phyloP scores from a whole-genome alignment of 2,797 vertebrate species.

The Lophotriccus pileatus region DNA sequence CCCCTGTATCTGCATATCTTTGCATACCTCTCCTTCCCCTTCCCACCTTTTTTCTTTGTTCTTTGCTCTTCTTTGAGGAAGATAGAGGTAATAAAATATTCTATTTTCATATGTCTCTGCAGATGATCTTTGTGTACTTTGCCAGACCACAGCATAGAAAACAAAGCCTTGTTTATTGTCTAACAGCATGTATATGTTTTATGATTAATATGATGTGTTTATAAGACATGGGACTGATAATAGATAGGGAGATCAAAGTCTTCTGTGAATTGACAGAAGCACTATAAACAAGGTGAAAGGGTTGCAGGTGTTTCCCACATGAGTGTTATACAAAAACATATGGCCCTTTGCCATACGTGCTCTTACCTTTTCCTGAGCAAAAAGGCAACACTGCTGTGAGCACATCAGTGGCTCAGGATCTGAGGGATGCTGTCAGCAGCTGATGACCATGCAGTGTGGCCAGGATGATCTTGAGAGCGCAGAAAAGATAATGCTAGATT shows the following conservation, averaged over 20 bases:
- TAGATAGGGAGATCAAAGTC: constrained; percentile 61
- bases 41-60: rapidly evolving
- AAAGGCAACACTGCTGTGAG: not conserved
- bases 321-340: not conserved
- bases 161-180: constrained; percentile 30
- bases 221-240: constrained; percentile 25
- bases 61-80: not conserved
- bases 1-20: not conserved
- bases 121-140: constrained; percentile 40
- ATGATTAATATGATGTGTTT: constrained; percentile 35
- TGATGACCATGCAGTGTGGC: not conserved
- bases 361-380: not conserved
- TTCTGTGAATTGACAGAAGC: constrained; percentile 28
- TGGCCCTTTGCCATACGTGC: not conserved
- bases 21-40: not conserved
- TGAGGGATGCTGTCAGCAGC: not conserved
- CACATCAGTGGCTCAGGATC: rapidly evolving
- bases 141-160: not conserved
- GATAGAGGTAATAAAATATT: not conserved
- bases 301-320: constrained; percentile 54
- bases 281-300: constrained; percentile 45
- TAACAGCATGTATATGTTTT: not conserved
- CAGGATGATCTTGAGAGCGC: not conserved
- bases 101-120: constrained; percentile 6
- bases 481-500: not conserved